Evolutionary conservation across 2,888 invertebrate species (phyloP).

Genomic region (Folsomia manolachei): DNA sequence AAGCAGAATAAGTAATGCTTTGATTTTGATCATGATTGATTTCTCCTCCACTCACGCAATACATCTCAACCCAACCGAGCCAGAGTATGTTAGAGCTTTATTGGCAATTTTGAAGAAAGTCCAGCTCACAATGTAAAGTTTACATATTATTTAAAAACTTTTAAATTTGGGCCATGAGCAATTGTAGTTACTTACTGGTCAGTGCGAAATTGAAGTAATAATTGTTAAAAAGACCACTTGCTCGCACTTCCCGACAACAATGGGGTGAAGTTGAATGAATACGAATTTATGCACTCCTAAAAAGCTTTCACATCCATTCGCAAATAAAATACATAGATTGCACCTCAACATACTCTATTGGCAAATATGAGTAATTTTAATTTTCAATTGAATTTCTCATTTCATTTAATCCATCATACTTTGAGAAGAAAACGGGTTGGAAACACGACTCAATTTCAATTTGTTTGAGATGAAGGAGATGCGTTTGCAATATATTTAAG

Average conservation of each 20-base stretch:
- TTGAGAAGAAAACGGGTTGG: background rate
- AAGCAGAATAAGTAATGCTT: background rate
- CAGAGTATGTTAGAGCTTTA: background rate
- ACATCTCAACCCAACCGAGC: too few species aligned
- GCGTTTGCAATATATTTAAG: background rate
- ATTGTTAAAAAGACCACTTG: background rate
- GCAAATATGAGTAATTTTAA: background rate
- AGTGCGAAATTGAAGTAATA: background rate
- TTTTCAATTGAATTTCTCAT: background rate
- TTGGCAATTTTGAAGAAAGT: background rate
- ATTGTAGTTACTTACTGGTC: background rate
- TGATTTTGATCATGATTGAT: background rate
- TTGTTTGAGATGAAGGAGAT: background rate
- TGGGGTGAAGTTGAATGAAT: too few species aligned
- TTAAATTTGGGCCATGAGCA: background rate
- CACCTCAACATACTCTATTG: too few species aligned
- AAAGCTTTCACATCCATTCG: background rate
- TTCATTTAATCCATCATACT: background rate
- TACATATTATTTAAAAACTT: background rate
- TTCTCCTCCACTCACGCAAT: background rate
- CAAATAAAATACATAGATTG: background rate
- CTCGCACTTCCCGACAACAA: background rate
- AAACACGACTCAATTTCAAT: background rate
- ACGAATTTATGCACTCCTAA: too few species aligned
- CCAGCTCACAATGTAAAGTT: too few species aligned